phyloP scores from a whole-genome alignment of 2,888 invertebrate genomes.

The Leucophenga maculata region DNA sequence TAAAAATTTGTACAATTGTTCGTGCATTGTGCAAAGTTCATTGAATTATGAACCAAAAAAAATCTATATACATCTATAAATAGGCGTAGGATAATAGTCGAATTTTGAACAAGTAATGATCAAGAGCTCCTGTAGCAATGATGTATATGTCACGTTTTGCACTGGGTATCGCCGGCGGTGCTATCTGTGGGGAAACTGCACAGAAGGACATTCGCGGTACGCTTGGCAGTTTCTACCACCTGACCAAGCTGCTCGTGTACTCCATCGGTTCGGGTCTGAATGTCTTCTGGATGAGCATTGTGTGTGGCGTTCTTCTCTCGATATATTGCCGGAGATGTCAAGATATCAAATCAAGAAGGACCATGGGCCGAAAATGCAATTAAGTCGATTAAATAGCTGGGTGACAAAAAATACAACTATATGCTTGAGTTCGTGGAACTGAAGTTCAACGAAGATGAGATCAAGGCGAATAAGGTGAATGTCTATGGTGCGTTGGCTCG shows the following conservation, averaged over 20 bases:
- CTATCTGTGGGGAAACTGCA: slow-evolving; percentile 89
- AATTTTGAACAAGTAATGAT: too few relatives aligned
- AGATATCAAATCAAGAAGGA: slow-evolving; percentile 77
- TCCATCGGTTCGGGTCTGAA: slow-evolving; percentile 74
- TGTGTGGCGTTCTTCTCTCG: slow-evolving; percentile 73
- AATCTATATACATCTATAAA: too few relatives aligned
- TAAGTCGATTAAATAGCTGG: slow-evolving; percentile 79
- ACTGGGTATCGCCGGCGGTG: slow-evolving; percentile 75
- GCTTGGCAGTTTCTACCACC: slow-evolving; percentile 89
- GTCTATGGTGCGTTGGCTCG: too few relatives aligned
- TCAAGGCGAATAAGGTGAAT: slow-evolving; percentile 75
- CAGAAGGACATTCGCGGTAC: slow-evolving; percentile 87
- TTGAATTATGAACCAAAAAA: too few relatives aligned
- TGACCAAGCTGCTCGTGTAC: slow-evolving; percentile 87
- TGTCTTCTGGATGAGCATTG: slow-evolving; percentile 66
- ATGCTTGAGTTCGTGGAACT: slow-evolving; percentile 78
- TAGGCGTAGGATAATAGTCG: too few relatives aligned
- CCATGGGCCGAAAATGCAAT: slow-evolving; percentile 78
- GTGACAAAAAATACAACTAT: slow-evolving; percentile 82
- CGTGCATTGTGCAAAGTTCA: too few relatives aligned
- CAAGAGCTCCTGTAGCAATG: slow-evolving; percentile 67
- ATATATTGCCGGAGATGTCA: slow-evolving; percentile 91
- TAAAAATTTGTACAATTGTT: too few relatives aligned
- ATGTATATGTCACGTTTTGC: slow-evolving; percentile 69
- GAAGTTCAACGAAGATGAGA: slow-evolving; percentile 74